These are phyloP conservation scores for Vireo griseus DNA, from an alignment of 2,797 vertebrate species.

Conservation along the genomic window DNA sequence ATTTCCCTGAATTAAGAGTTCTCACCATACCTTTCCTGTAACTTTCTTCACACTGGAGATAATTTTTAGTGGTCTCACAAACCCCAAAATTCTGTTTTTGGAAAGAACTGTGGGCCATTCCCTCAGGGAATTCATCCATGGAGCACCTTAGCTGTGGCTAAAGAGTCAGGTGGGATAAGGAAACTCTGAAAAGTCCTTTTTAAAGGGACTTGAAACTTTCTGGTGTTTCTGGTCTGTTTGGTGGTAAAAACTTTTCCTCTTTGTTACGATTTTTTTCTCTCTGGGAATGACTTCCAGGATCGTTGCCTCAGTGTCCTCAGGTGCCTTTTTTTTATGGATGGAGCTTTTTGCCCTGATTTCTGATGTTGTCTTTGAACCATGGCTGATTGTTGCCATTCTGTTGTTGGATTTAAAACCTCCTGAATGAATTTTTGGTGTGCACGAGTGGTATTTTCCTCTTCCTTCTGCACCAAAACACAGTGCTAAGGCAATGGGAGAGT, in stretches of 20 bases:
- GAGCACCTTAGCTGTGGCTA: rapidly evolving
- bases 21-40: not conserved
- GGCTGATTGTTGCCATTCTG: not conserved
- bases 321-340: not conserved
- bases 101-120: not conserved
- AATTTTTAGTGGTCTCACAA: not conserved
- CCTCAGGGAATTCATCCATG: not conserved
- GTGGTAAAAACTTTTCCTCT: not conserved
- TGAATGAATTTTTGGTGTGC: rapidly evolving
- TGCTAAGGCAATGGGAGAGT: not conserved
- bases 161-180: not conserved
- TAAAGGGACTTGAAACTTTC: not conserved
- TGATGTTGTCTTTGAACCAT: rapidly evolving
- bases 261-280: rapidly evolving
- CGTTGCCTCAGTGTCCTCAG: not conserved
- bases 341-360: not conserved
- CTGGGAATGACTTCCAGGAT: not conserved
- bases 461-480: not conserved
- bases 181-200: not conserved
- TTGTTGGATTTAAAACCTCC: not conserved
- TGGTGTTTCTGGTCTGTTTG: not conserved
- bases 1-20: not conserved
- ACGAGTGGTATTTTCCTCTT: not conserved
- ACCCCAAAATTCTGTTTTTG: not conserved
- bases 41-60: not conserved